These are phyloP conservation scores for Cactoblastis cactorum DNA, from an alignment of 2,888 invertebrate species.

Conservation along the genomic window DNA sequence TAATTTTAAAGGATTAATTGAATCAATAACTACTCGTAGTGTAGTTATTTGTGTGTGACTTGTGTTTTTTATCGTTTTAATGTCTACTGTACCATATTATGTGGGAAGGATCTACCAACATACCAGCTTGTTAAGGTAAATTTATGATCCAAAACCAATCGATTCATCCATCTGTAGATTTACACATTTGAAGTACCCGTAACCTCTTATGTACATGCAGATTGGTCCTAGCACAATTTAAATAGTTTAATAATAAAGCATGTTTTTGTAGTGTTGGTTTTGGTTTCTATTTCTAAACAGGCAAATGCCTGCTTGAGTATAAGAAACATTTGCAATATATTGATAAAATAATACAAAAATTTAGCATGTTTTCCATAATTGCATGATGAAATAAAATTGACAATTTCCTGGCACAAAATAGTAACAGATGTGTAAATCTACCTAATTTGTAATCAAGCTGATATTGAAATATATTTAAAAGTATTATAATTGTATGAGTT, in stretches of 20 bases:
- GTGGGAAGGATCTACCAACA: constrained; percentile 83
- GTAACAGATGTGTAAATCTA: constrained; percentile 69
- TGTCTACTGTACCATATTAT: constrained; percentile 75
- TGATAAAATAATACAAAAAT: constrained; percentile 10
- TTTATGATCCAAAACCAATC: constrained; percentile 55
- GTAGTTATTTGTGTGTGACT: constrained; percentile 73
- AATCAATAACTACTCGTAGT: constrained; percentile 35
- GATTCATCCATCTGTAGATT: constrained; percentile 66
- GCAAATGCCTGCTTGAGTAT: background rate
- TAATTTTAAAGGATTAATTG: constrained; percentile 21
- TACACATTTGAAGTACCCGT: constrained; percentile 52
- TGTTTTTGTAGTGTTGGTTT: background rate
- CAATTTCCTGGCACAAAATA: constrained; percentile 34
- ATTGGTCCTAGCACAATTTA: background rate
- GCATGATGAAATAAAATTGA: constrained; percentile 28
- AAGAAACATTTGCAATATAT: background rate
- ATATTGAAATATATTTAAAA: constrained; percentile 26
- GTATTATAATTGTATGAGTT: constrained; percentile 32
- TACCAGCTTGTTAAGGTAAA: constrained; percentile 83
- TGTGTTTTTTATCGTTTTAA: constrained; percentile 76
- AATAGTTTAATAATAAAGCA: background rate
- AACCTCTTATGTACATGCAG: constrained; percentile 11
- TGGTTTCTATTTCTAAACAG: background rate
- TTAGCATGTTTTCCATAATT: constrained; percentile 27
- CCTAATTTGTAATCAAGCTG: constrained; percentile 28